phyloP scores from a whole-genome alignment of 2,797 vertebrate genomes.

The Bothrops alternatus region DNA sequence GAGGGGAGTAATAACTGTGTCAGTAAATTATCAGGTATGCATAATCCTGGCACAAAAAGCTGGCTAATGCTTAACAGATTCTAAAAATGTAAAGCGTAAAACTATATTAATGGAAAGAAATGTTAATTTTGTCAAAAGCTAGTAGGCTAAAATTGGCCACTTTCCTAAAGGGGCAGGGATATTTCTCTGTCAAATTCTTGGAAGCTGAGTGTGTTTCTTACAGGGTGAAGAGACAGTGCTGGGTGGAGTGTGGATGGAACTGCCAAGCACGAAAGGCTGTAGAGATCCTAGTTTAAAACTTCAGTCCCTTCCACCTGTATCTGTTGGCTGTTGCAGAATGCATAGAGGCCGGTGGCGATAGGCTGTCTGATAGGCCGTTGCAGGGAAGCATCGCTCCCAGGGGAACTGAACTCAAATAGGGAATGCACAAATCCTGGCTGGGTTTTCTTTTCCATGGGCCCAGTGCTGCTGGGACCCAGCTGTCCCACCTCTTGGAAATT shows the following conservation, averaged over 20 bases:
- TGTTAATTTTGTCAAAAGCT: no score
- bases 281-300: background rate
- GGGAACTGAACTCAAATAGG: background rate
- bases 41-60: no score
- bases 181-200: no score
- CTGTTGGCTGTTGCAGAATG: background rate
- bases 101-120: no score
- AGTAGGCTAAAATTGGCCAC: no score
- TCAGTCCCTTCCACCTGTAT: background rate
- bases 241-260: background rate
- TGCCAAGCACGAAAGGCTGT: background rate
- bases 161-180: no score
- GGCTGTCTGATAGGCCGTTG: background rate
- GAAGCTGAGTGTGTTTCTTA: no score
- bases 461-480: background rate
- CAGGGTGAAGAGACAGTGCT: background rate
- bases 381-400: background rate
- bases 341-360: background rate
- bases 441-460: background rate
- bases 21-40: no score
- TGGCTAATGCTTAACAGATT: no score
- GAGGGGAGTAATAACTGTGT: no score
- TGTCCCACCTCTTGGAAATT: background rate
- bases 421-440: no score
- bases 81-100: no score